Conservation (phyloP, 1,140 invertebrate species). For the Lutraria rhynchaena region DNA sequence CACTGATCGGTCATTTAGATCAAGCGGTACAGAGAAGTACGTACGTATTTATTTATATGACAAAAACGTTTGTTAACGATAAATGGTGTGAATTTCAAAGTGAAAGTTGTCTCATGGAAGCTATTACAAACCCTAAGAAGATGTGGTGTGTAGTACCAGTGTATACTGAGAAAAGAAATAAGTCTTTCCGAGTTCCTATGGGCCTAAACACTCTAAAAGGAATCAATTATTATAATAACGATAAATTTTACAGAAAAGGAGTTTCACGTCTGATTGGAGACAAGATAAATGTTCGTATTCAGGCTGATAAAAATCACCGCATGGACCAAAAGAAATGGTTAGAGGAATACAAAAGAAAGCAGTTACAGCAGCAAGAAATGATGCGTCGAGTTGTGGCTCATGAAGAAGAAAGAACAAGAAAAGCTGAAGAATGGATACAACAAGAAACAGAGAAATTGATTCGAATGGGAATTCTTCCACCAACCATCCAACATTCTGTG, state of each 20-base stretch:
- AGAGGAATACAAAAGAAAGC: slow-evolving; percentile 29
- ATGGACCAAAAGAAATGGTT: slow-evolving; percentile 26
- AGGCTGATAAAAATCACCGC: slow-evolving; percentile 17
- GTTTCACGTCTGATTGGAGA: slow-evolving; percentile 53
- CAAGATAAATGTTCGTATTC: slow-evolving; percentile 5
- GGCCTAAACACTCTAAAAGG: slow-evolving; percentile 69
- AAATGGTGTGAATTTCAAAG: slow-evolving; percentile 67
- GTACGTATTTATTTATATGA: slow-evolving; percentile 68
- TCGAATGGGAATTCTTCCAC: background rate
- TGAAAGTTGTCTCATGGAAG: slow-evolving; percentile 68
- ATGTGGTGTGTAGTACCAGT: slow-evolving; percentile 72
- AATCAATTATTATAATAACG: slow-evolving; percentile 68
- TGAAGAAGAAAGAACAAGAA: slow-evolving; percentile 20
- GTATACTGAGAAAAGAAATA: slow-evolving; percentile 63
- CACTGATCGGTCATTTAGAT: slow-evolving; percentile 60
- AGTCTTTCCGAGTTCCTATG: slow-evolving; percentile 68
- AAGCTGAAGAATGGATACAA: slow-evolving; percentile 1
- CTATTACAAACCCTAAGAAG: slow-evolving; percentile 67
- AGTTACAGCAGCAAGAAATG: background rate
- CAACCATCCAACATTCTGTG: background rate
- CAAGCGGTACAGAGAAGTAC: slow-evolving; percentile 63
- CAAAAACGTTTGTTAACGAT: slow-evolving; percentile 64
- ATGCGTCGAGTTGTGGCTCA: background rate
- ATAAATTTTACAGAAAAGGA: slow-evolving; percentile 63
- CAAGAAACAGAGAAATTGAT: background rate